Conservation (phyloP, 2,888 invertebrate genomes). For the Agrotis puta region DNA sequence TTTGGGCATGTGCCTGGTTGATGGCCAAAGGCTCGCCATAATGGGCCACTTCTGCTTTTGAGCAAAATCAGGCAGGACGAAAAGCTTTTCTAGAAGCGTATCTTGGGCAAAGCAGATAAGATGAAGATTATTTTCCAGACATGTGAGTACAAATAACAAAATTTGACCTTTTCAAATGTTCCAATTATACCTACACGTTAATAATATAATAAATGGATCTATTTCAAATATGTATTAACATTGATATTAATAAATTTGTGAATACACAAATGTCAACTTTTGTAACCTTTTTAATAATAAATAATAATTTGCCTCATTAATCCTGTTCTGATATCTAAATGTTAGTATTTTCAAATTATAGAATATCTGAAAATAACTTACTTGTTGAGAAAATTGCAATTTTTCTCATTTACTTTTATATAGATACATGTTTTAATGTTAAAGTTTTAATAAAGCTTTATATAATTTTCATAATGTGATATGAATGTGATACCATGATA, state of each 20-base stretch:
- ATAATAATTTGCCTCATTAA: not conserved
- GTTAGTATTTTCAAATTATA: conserved; percentile 12
- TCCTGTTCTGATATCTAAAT: conserved; percentile 3
- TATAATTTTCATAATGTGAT: not conserved
- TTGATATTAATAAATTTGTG: conserved; percentile 17
- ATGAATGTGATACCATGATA: too few species aligned
- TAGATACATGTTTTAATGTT: not conserved
- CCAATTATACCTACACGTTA: not conserved
- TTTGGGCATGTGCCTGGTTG: too few species aligned
- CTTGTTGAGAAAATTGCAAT: too few species aligned
- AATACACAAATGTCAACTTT: conserved; percentile 47
- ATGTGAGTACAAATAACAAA: conserved; percentile 8
- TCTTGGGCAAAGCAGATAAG: too few species aligned
- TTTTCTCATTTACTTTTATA: not conserved
- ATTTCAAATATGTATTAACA: conserved; percentile 28
- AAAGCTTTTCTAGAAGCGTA: too few species aligned
- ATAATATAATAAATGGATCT: conserved; percentile 29
- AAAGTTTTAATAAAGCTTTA: not conserved
- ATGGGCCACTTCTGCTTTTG: too few species aligned
- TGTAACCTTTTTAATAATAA: conserved; percentile 12
- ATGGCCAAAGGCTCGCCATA: too few species aligned
- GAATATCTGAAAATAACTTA: not conserved
- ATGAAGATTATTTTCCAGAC: not conserved
- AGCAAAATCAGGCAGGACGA: too few species aligned
- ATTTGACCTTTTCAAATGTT: conserved; percentile 4